A percentile compares a stretch with the other conserved stretches of the same genome.
phyloP scores from a whole-genome alignment of 2,797 vertebrate genomes.

The Lates japonicus region DNA sequence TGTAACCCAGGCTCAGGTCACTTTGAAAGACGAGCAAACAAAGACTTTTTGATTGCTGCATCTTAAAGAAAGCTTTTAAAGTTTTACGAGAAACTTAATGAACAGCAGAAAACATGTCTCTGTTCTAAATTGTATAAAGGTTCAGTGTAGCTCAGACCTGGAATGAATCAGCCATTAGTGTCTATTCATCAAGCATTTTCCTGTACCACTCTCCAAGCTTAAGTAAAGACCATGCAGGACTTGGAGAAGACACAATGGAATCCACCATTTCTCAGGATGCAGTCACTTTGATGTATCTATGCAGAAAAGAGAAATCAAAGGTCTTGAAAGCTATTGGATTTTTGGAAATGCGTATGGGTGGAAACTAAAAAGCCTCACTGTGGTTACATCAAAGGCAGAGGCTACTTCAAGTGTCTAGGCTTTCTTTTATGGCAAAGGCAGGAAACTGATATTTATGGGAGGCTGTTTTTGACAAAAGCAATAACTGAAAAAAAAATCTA shows the following conservation, averaged over 20 bases:
- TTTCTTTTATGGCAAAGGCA: slow-evolving; percentile 38
- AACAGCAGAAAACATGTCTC: slow-evolving; percentile 9
- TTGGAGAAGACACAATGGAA: slow-evolving; percentile 39
- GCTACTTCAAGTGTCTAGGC: slow-evolving; percentile 31
- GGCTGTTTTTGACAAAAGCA: slow-evolving; percentile 21
- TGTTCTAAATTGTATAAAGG: not conserved
- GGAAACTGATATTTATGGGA: not conserved
- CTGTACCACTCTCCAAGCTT: slow-evolving; percentile 17
- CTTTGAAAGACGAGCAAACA: slow-evolving; percentile 1
- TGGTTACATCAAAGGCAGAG: slow-evolving; percentile 61
- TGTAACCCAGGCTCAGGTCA: slow-evolving; percentile 11
- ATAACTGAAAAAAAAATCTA: slow-evolving; percentile 9
- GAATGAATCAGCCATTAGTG: slow-evolving; percentile 30
- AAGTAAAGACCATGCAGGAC: slow-evolving; percentile 40
- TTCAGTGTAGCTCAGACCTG: slow-evolving; percentile 25
- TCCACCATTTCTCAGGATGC: slow-evolving; percentile 28
- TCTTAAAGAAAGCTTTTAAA: slow-evolving; percentile 19
- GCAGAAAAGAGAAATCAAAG: slow-evolving; percentile 39
- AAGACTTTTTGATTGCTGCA: slow-evolving; percentile 18
- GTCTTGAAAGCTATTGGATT: slow-evolving; percentile 23
- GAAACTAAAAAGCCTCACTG: slow-evolving; percentile 47
- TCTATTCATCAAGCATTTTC: slow-evolving; percentile 43
- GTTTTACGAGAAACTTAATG: slow-evolving; percentile 7
- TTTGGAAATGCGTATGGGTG: slow-evolving; percentile 49
- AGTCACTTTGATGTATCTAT: slow-evolving; percentile 62